Base-by-base conservation (phyloP, 30 jellyfish, hydroid and myxozoan species). In the Hydractinia symbiolongicarpus region DNA sequence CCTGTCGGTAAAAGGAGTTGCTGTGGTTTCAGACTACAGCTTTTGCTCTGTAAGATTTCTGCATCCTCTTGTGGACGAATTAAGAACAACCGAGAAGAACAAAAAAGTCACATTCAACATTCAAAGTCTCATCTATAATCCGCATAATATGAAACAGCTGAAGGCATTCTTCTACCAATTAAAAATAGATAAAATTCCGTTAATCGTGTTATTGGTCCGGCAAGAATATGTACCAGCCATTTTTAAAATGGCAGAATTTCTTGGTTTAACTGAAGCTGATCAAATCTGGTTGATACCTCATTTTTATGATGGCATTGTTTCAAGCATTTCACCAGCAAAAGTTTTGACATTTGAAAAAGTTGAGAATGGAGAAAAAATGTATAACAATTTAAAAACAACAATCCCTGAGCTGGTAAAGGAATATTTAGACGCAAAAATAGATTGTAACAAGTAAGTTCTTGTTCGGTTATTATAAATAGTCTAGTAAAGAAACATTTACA, bases 1-100 rank as follows among this genome's bases (percentile, higher is more conserved):
- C 40, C 74, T 64, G 17, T 64, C 74, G 17, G 74, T 64, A 64
- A 64, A 64, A 6, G 74, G 74, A n/a, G 74, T 64, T 51, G 74
- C 74, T 6, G 40, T 64, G 19, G 40, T 64, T 13, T n/a, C 74
- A 44, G 74, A 64, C 74, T n/a, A 51, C 74, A 51, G 40, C 16
- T 64, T n/a, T 64, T 64, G 74, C 17, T 64, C 74, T 6, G 8
- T 44, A 6, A 13, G 52, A 51, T 64, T 64, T 64, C 5, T 64
- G 52, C 52, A 6, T 7, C 74, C 74, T 7, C 74, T 64, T 8
- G 40, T 13, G 19, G 74, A 64, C 7, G 74, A 64, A 7, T 51
- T 64, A 6, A 7, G 16, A 7, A 4, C 19, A 13, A 64, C 19
- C 19, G 74, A 64, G 4, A 44, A 64, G 17, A 64, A 64, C 40